Evolutionary conservation across 1,140 invertebrate genomes (phyloP), one percentile per base, ranked within the genome.

Genomic region (Carposina sasakii): DNA sequence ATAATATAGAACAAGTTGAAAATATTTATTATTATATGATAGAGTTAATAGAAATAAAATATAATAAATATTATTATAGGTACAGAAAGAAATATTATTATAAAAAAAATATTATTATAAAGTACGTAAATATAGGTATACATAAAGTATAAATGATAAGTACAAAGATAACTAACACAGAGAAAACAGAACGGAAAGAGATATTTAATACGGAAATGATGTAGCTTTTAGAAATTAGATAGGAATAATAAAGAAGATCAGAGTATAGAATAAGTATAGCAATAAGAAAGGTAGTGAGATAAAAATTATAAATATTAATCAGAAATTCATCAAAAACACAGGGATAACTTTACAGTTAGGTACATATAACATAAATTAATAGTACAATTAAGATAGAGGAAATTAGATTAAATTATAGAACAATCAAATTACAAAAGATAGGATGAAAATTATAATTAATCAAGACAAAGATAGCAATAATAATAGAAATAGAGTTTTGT

Each of bases 301-400:
- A 51, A 26, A 48, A 40, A 12, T 17, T 12, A 28, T 31, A 17
- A 40, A 34, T 45, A 54, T 23, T 36, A 43, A 34, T 31, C 17
- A 20, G 17, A 42, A 0, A 44, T 37, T 13, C 20, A 36, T 9
- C 17, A 43, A 22, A 17, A 34, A 42, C 21, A 42, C 23, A 26
- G 26, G 12, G 12, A 28, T 5, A 12, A 6, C 6, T 5, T 28
- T 6, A 28, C 12, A 28, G 24, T 6, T 12, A 28, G n/a, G n/a
- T n/a, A n/a, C n/a, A n/a, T n/a, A n/a, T n/a, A n/a, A n/a, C n/a
- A n/a, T n/a, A n/a, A n/a, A n/a, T n/a, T n/a, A n/a, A n/a, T n/a
- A n/a, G n/a, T n/a, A n/a, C n/a, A n/a, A n/a, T n/a, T n/a, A n/a
- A n/a, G n/a, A n/a, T n/a, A n/a, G n/a, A n/a, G n/a, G n/a, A n/a